These are phyloP conservation scores for Frieseomelitta varia DNA, from an alignment of 1,140 invertebrate species.

Conservation along the genomic window DNA sequence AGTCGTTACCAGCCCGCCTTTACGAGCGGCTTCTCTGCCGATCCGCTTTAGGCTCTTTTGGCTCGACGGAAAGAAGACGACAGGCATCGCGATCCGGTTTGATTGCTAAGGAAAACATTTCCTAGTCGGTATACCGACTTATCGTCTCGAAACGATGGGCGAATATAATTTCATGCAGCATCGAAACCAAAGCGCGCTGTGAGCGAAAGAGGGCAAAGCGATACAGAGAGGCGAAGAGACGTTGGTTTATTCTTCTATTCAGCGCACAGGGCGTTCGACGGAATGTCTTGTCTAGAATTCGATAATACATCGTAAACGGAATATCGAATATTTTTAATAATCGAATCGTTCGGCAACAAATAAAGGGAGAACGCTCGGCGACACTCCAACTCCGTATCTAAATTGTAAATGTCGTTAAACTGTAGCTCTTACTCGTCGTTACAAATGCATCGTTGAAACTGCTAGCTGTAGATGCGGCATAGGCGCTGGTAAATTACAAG, in stretches of 20 bases:
- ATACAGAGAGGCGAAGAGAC: not conserved
- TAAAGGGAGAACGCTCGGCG: not conserved
- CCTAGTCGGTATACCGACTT: not conserved
- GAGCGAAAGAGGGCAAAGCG: not conserved
- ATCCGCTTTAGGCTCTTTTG: conserved; percentile 50
- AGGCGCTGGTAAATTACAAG: conserved; percentile 21
- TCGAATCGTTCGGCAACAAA: not conserved
- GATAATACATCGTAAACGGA: not conserved
- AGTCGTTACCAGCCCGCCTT: conserved; percentile 70
- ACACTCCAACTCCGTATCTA: conserved; percentile 20
- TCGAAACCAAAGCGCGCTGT: not conserved
- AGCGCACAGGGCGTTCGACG: not conserved
- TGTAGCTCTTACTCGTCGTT: conserved; percentile 31
- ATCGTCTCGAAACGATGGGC: not conserved
- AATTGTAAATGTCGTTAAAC: conserved; percentile 46
- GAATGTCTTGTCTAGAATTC: not conserved
- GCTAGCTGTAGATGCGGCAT: conserved; percentile 21
- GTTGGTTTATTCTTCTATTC: not conserved
- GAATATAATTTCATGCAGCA: not conserved
- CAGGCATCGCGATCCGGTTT: conserved; percentile 39
- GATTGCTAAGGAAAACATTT: conserved; percentile 60
- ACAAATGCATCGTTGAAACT: conserved; percentile 33
- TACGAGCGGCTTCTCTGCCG: conserved; percentile 54
- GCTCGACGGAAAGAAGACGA: conserved; percentile 43
- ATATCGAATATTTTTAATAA: conserved; percentile 46